Percentiles rank a stretch among this genome's conserved stretches.
phyloP scores from a whole-genome alignment of 1,140 invertebrate genomes.

The Himalopsyche phryganea region DNA sequence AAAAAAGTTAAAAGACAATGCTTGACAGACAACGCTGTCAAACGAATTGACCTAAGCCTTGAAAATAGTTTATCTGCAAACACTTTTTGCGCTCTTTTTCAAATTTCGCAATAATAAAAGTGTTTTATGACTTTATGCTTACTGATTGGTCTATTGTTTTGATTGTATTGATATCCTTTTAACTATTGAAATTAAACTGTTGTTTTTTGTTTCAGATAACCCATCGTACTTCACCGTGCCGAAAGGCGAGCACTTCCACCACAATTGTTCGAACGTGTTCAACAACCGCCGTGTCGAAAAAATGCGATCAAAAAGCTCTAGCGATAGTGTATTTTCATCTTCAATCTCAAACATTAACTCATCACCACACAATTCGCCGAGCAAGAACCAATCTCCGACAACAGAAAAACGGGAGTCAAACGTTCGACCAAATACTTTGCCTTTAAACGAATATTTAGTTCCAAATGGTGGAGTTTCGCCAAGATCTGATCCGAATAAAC shows the following conservation, averaged over 20 bases:
- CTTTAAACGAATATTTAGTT: constrained; percentile 38
- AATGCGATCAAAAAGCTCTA: not conserved
- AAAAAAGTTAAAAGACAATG: too few species aligned
- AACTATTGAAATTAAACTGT: too few species aligned
- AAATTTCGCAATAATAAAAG: too few species aligned
- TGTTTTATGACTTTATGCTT: too few species aligned
- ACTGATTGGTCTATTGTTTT: too few species aligned
- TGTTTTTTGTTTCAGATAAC: constrained; percentile 52
- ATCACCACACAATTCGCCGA: constrained; percentile 36
- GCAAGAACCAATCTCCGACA: constrained; percentile 1
- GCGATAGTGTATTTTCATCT: constrained; percentile 5
- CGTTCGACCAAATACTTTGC: constrained; percentile 27
- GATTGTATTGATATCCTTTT: too few species aligned
- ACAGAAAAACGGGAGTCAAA: constrained; percentile 22
- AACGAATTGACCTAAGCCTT: too few species aligned
- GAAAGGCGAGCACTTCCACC: constrained; percentile 36
- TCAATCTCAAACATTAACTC: constrained; percentile 32
- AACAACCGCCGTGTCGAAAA: not conserved
- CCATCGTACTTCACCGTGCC: constrained; percentile 56
- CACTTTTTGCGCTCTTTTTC: too few species aligned
- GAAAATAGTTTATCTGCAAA: too few species aligned
- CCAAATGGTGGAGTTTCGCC: constrained; percentile 42
- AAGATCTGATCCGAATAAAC: constrained; percentile 41
- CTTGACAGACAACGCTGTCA: too few species aligned
- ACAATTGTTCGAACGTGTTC: not conserved